Evolutionary conservation across 2,113 vertebrate species (phyloP).

Genomic region (Calidris pygmaea): DNA sequence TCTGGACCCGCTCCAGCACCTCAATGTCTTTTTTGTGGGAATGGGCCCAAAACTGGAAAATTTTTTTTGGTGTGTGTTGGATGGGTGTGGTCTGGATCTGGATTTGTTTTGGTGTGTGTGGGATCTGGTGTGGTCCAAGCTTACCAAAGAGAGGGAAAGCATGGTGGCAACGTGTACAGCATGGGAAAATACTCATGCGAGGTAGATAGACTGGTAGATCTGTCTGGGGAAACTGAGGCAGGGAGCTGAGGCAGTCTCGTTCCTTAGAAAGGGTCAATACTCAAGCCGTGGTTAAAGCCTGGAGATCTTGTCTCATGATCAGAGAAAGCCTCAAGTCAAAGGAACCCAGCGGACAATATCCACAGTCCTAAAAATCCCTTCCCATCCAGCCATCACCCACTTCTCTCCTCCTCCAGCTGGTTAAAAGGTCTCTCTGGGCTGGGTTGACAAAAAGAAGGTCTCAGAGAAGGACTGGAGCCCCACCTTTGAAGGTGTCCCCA

Average conservation of each 20-base stretch:
- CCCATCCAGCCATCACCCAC: background rate
- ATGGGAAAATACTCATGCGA: rapidly evolving
- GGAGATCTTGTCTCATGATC: background rate
- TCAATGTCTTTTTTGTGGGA: too few species aligned
- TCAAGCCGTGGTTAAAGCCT: background rate
- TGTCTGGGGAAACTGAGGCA: background rate
- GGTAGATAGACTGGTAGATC: background rate
- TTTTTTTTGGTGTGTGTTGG: too few species aligned
- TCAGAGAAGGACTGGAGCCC: background rate
- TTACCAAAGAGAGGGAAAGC: rapidly evolving
- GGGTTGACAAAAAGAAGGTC: background rate
- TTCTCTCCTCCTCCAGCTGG: background rate
- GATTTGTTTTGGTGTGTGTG: background rate
- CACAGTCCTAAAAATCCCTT: background rate
- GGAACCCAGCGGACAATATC: background rate
- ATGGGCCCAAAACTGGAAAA: too few species aligned
- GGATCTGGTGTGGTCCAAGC: background rate
- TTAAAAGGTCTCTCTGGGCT: background rate
- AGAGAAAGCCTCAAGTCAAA: background rate
- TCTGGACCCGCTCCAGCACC: too few species aligned
- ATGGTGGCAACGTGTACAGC: background rate
- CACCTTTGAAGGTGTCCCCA: background rate
- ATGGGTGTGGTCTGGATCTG: too few species aligned
- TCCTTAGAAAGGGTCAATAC: background rate
- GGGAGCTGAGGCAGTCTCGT: background rate